These are phyloP conservation scores for Vultur gryphus DNA, from an alignment of 2,797 vertebrate genomes.

Conservation along the genomic window DNA sequence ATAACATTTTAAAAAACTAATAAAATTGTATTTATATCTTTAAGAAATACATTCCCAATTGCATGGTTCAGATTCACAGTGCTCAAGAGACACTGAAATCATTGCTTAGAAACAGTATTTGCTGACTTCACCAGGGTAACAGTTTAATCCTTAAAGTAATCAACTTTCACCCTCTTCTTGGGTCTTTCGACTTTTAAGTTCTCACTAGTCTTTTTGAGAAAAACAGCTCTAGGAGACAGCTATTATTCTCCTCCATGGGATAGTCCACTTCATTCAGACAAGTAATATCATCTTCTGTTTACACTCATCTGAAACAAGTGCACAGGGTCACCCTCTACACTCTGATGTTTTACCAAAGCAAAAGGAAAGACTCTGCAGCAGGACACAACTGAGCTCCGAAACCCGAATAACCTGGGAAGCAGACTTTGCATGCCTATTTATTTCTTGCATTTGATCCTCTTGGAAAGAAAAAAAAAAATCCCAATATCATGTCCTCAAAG, in stretches of 20 bases:
- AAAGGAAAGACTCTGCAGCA: conserved; percentile 49
- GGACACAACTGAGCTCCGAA: conserved; percentile 31
- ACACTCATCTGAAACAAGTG: conserved; percentile 71
- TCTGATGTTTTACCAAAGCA: conserved; percentile 69
- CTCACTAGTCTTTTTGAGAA: conserved; percentile 69
- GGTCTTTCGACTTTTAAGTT: conserved; percentile 72
- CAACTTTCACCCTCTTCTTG: conserved; percentile 72
- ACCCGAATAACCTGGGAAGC: conserved; percentile 63
- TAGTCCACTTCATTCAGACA: conserved; percentile 70
- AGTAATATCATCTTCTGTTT: conserved; percentile 77
- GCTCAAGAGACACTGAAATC: conserved; percentile 72
- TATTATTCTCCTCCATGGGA: conserved; percentile 79
- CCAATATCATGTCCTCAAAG: conserved; percentile 38
- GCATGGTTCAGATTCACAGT: conserved; percentile 69
- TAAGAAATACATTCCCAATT: conserved; percentile 60
- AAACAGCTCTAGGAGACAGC: conserved; percentile 72
- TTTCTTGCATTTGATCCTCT: conserved; percentile 60
- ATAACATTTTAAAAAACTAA: conserved; percentile 41
- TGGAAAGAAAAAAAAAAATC: background rate
- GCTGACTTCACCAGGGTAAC: conserved; percentile 78
- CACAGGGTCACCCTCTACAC: conserved; percentile 52
- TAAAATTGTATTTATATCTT: conserved; percentile 59
- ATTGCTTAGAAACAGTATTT: conserved; percentile 79
- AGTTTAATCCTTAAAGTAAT: conserved; percentile 80
- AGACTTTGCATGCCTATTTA: conserved; percentile 44